Percentiles rank a stretch among this genome's conserved stretches.
These are phyloP conservation scores for Campylomormyrus numenius DNA, from an alignment of 2,113 vertebrate genomes.

Conservation along the genomic window DNA sequence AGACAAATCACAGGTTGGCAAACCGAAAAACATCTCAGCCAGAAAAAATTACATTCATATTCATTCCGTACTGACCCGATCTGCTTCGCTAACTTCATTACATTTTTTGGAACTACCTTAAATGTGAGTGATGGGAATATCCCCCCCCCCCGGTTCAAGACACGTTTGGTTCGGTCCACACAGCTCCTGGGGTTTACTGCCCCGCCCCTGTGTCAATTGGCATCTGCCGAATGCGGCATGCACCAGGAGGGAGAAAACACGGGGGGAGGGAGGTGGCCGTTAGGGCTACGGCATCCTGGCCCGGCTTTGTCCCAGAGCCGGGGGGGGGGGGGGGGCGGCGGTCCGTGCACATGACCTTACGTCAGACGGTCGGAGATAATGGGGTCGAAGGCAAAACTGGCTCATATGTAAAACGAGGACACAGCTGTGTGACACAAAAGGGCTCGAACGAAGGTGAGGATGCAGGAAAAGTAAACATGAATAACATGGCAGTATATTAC, in stretches of 20 bases:
- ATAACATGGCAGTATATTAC: conserved; percentile 11
- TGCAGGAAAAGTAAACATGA: not conserved
- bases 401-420: not conserved
- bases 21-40: not conserved
- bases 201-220: not conserved
- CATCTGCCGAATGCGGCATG: not conserved
- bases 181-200: not conserved
- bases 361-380: not conserved
- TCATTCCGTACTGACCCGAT: not conserved
- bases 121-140: not conserved
- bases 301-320: not conserved
- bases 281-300: not conserved
- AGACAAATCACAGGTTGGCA: not conserved
- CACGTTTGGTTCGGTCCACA: not conserved
- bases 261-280: not conserved
- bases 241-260: not conserved
- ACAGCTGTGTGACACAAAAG: not conserved
- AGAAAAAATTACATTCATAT: not conserved
- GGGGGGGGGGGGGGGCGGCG: not conserved
- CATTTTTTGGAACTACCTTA: not conserved
- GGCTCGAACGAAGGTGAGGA: not conserved
- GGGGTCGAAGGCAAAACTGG: not conserved
- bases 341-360: not conserved
- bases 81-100: not conserved
- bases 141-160: not conserved